Percentiles rank a stretch among this genome's conserved stretches.
Conservation (phyloP, 2,113 vertebrate genomes). For the Axis porcinus region DNA sequence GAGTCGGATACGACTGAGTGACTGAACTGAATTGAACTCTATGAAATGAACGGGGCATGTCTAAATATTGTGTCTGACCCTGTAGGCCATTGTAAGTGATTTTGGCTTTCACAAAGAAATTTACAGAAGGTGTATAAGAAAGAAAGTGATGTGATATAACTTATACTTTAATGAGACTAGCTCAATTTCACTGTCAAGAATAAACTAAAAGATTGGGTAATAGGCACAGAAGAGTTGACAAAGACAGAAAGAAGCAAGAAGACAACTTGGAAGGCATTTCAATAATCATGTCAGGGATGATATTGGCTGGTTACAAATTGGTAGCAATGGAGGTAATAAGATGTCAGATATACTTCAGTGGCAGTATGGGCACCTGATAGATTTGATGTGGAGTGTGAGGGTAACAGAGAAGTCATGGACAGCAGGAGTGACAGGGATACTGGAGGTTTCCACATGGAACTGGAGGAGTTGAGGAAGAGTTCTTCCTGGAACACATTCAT, state of each 20-base stretch:
- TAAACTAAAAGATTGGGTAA: not conserved
- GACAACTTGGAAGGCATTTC: not conserved
- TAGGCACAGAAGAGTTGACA: not conserved
- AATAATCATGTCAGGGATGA: not conserved
- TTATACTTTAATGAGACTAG: not conserved
- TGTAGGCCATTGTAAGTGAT: not conserved
- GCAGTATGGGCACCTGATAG: accelerated
- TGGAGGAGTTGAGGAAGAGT: not conserved
- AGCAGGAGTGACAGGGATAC: not conserved
- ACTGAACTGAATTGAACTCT: not conserved
- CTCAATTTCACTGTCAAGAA: not conserved
- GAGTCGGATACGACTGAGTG: accelerated
- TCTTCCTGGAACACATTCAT: not conserved
- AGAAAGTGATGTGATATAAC: not conserved
- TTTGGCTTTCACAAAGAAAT: not conserved
- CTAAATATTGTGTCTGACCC: not conserved
- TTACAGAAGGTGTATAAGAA: not conserved
- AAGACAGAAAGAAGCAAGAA: not conserved
- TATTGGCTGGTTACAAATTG: not conserved
- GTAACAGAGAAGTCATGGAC: not conserved
- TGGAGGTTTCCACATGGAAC: not conserved
- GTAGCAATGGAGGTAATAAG: not conserved
- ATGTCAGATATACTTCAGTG: not conserved
- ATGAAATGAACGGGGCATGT: not conserved
- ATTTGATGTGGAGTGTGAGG: not conserved